These are phyloP conservation scores for Acronicta alni DNA, from an alignment of 2,888 invertebrate species.

Conservation along the genomic window DNA sequence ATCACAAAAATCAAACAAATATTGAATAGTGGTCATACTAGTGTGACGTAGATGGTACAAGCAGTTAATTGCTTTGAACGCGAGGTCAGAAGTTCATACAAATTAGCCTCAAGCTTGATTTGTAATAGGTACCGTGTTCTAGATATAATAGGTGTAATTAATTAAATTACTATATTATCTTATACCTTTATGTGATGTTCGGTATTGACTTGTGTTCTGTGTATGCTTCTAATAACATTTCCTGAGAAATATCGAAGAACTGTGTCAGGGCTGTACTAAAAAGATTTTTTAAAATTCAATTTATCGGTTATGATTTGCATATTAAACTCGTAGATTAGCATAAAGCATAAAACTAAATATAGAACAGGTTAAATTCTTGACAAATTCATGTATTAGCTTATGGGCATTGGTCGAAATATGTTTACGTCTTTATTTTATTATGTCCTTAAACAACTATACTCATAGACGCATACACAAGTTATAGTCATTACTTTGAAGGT, in stretches of 20 bases:
- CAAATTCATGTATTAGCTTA: constrained; percentile 2
- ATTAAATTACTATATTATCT: not conserved
- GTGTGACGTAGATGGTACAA: constrained; percentile 47
- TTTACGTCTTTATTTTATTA: constrained; percentile 4
- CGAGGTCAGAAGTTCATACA: constrained; percentile 66
- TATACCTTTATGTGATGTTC: too few relatives aligned
- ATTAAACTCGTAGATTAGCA: constrained; percentile 7
- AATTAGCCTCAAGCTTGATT: constrained; percentile 60
- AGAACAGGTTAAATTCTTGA: constrained; percentile 1
- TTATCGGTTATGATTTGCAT: constrained; percentile 22
- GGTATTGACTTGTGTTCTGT: too few relatives aligned
- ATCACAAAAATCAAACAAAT: constrained; percentile 16
- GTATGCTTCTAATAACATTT: too few relatives aligned
- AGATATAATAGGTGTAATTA: not conserved
- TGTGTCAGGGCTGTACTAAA: not conserved
- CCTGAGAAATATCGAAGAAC: not conserved
- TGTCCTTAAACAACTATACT: too few relatives aligned
- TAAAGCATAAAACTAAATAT: constrained; percentile 3
- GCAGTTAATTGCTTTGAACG: constrained; percentile 59
- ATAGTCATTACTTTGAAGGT: too few relatives aligned
- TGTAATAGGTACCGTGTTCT: constrained; percentile 29
- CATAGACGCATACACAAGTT: too few relatives aligned
- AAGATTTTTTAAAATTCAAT: constrained; percentile 4
- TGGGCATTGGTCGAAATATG: constrained; percentile 3
- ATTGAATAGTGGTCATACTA: constrained; percentile 39